Evolutionary conservation across 2,888 invertebrate species (phyloP).

Genomic region (Celastrina argiolus): DNA sequence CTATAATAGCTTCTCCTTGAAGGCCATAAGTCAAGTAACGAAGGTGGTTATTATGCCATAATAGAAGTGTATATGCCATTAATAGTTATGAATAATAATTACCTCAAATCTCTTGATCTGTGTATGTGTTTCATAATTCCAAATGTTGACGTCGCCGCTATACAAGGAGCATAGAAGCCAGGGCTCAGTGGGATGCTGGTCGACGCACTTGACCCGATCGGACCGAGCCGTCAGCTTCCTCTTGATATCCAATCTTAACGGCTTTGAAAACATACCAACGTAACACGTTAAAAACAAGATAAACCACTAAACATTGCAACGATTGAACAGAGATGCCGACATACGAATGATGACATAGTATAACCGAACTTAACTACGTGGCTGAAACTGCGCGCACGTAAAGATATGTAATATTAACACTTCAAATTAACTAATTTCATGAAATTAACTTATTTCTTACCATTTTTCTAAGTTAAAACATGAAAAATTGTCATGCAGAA

Average conservation of each 20-base stretch:
- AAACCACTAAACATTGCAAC: slow-evolving; percentile 29
- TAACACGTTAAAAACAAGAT: slow-evolving; percentile 33
- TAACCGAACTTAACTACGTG: slow-evolving; percentile 47
- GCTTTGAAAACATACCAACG: slow-evolving; percentile 78
- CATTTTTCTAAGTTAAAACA: slow-evolving; percentile 68
- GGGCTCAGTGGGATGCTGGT: slow-evolving; percentile 97
- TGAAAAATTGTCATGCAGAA: slow-evolving; percentile 58
- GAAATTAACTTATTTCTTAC: slow-evolving; percentile 49
- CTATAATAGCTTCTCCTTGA: background rate
- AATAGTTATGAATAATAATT: slow-evolving; percentile 27
- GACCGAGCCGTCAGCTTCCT: slow-evolving; percentile 97
- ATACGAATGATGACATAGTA: slow-evolving; percentile 54
- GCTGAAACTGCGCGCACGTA: slow-evolving; percentile 36
- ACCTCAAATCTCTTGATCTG: slow-evolving; percentile 91
- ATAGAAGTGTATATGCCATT: background rate
- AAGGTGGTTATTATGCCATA: background rate
- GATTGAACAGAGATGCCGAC: slow-evolving; percentile 50
- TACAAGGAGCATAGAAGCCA: slow-evolving; percentile 99
- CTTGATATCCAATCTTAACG: slow-evolving; percentile 98
- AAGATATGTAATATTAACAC: slow-evolving; percentile 21
- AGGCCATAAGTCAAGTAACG: background rate
- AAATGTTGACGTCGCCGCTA: slow-evolving; percentile 99
- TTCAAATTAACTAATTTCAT: slow-evolving; percentile 30
- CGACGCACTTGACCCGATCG: slow-evolving; percentile 98
- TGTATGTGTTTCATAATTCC: slow-evolving; percentile 98